These are phyloP conservation scores for Drosophila longiperda DNA, from an alignment of 2,888 invertebrate species.

Conservation along the genomic window DNA sequence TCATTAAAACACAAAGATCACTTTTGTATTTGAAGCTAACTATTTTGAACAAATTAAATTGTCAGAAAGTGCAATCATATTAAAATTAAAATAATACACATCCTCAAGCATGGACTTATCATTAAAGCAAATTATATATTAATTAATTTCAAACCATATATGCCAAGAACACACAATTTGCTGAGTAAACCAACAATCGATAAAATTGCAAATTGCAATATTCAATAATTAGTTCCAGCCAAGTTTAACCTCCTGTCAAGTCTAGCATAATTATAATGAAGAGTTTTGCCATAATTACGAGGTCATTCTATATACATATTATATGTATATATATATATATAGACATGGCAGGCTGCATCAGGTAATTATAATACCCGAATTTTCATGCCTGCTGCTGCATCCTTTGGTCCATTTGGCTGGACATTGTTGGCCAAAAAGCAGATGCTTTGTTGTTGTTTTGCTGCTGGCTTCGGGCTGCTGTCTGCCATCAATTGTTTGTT, in stretches of 20 bases:
- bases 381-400: conserved; percentile 28
- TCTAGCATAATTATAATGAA: conserved; percentile 17
- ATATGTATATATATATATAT: conserved; percentile 2
- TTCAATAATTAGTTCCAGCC: conserved; percentile 9
- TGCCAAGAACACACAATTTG: not conserved
- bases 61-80: not conserved
- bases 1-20: not conserved
- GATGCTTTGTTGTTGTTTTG: conserved; percentile 11
- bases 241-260: not conserved
- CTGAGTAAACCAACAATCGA: not conserved
- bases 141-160: not conserved
- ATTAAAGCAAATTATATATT: not conserved
- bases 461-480: conserved; percentile 16
- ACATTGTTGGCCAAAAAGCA: conserved; percentile 50
- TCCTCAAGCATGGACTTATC: not conserved
- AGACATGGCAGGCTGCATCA: conserved; percentile 23
- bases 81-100: not conserved
- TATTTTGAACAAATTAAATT: not conserved
- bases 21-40: not conserved
- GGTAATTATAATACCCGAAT: conserved; percentile 55
- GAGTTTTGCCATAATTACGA: conserved; percentile 16
- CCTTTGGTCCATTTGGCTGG: conserved; percentile 29
- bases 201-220: conserved; percentile 9
- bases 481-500: conserved; percentile 45
- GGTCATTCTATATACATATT: not conserved